These are phyloP conservation scores for Tragopan temminckii DNA, from an alignment of 2,797 vertebrate genomes.

Conservation along the genomic window DNA sequence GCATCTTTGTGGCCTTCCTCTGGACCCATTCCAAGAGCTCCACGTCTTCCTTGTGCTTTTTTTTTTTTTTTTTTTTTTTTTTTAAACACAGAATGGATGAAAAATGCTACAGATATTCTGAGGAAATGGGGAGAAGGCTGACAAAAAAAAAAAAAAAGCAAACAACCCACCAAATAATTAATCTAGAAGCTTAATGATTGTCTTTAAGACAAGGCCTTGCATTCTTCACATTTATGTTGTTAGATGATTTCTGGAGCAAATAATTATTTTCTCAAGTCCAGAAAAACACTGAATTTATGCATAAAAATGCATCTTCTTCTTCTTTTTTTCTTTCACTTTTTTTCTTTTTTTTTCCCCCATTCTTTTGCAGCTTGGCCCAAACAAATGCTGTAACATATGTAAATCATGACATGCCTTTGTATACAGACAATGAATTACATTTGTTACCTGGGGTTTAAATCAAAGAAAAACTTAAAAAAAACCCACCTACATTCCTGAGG, in stretches of 20 bases:
- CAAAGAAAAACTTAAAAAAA: background rate
- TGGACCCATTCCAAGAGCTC: no score
- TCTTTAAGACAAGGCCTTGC: background rate
- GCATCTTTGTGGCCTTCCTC: no score
- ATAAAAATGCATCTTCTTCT: background rate
- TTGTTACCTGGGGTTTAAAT: background rate
- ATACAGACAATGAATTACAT: background rate
- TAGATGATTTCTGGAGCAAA: background rate
- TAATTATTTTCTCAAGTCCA: background rate
- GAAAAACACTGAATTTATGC: background rate
- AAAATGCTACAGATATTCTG: background rate
- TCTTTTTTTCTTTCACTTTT: background rate
- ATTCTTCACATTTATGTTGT: background rate
- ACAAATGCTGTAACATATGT: background rate
- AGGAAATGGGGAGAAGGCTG: background rate
- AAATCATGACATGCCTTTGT: background rate
- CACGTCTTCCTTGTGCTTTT: no score
- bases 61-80: no score
- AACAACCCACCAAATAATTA: background rate
- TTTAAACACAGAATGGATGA: accelerated
- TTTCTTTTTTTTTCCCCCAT: background rate
- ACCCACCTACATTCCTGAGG: background rate
- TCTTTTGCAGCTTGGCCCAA: background rate
- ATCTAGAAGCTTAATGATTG: background rate
- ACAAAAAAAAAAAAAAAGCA: background rate